Percentiles rank a stretch among this genome's conserved stretches.
These are phyloP conservation scores for Valencia hispanica DNA, from an alignment of 2,797 vertebrate species.

Conservation along the genomic window DNA sequence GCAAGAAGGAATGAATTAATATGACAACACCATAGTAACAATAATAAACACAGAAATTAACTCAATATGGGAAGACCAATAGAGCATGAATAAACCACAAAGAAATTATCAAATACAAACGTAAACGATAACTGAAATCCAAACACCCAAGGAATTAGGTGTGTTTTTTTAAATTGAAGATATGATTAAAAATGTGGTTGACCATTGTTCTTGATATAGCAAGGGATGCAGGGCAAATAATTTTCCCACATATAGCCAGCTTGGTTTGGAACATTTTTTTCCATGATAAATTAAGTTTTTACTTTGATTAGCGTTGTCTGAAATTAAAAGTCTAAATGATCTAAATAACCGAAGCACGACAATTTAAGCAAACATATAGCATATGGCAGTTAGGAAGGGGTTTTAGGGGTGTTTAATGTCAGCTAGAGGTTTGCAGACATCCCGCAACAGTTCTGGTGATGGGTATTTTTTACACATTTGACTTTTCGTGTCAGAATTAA, in stretches of 20 bases:
- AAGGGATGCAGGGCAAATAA: no score
- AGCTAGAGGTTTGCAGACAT: neutral
- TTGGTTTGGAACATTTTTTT: neutral
- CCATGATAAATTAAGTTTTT: neutral
- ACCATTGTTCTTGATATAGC: neutral
- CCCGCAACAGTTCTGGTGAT: neutral
- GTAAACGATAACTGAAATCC: no score
- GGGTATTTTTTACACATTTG: no score
- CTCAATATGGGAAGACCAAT: no score
- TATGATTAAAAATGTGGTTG: neutral
- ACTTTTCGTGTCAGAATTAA: neutral
- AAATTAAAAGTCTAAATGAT: neutral
- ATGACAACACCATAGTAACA: no score
- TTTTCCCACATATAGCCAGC: neutral
- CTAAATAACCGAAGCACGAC: neutral
- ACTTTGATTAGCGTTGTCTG: neutral
- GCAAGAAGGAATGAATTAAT: no score
- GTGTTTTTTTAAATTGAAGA: no score
- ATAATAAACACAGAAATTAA: no score
- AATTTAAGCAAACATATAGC: neutral
- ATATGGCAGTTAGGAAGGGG: no score
- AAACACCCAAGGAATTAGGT: no score
- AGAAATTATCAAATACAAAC: no score
- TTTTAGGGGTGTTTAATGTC: neutral
- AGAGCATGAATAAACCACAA: no score